A percentile compares a stretch with the other conserved stretches of the same genome.
Evolutionary conservation across 2,888 invertebrate species (phyloP).

Genomic region (Campoplex capitator): DNA sequence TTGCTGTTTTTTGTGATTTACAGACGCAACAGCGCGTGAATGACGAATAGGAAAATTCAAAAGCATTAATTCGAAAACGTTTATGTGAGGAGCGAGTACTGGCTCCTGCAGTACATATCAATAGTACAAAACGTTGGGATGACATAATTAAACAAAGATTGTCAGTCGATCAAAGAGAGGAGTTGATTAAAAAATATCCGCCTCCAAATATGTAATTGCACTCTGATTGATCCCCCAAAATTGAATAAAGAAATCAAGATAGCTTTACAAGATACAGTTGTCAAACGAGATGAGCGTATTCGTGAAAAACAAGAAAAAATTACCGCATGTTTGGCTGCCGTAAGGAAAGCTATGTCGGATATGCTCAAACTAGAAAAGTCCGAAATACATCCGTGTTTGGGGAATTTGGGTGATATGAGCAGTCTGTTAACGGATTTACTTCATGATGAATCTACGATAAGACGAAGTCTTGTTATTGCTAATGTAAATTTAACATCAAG

Average conservation of each 20-base stretch:
- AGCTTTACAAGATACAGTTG: slow-evolving; percentile 7
- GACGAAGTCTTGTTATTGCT: slow-evolving; percentile 13
- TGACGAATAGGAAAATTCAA: too few species aligned
- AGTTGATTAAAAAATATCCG: slow-evolving; percentile 34
- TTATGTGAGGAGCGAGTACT: slow-evolving; percentile 21
- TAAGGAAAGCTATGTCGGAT: slow-evolving; percentile 10
- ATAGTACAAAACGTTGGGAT: background rate
- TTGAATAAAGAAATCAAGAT: slow-evolving; percentile 38
- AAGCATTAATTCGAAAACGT: slow-evolving; percentile 28
- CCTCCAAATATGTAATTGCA: slow-evolving; percentile 44
- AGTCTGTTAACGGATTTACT: slow-evolving; percentile 20
- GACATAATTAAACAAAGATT: slow-evolving; percentile 7
- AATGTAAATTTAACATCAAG: slow-evolving; percentile 10
- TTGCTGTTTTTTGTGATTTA: too few species aligned
- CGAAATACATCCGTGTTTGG: slow-evolving; percentile 9
- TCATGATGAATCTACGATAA: slow-evolving; percentile 25
- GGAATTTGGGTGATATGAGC: slow-evolving; percentile 7
- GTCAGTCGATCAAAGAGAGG: slow-evolving; percentile 32
- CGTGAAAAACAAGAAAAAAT: slow-evolving; percentile 45
- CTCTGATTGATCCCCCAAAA: slow-evolving; percentile 39
- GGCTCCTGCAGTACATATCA: slow-evolving; percentile 33
- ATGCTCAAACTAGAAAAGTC: slow-evolving; percentile 8
- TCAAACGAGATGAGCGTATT: slow-evolving; percentile 35
- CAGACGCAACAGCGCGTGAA: too few species aligned
- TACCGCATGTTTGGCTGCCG: slow-evolving; percentile 24